Conservation (phyloP, 1,140 invertebrate genomes). For the Nasonia vitripennis region DNA sequence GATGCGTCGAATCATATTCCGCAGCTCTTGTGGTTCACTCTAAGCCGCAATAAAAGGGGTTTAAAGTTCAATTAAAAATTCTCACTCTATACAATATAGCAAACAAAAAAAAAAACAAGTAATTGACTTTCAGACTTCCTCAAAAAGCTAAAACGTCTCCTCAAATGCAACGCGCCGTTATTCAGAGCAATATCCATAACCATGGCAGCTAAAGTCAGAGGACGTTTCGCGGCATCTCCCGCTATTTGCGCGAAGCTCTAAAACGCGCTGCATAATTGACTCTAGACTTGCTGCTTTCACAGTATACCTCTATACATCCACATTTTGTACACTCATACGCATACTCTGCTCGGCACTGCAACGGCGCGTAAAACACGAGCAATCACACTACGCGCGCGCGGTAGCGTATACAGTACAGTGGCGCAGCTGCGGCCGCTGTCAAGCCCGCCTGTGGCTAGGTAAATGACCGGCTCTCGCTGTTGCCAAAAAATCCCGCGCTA, state of each 20-base stretch:
- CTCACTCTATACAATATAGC: too few relatives aligned
- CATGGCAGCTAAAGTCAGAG: not conserved
- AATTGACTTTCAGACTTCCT: too few relatives aligned
- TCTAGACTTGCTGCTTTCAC: not conserved
- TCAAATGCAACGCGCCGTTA: too few relatives aligned
- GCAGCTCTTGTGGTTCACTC: too few relatives aligned
- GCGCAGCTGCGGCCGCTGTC: slow-evolving; percentile 10
- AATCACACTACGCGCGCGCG: not conserved
- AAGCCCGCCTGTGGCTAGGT: not conserved
- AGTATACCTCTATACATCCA: not conserved
- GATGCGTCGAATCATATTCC: too few relatives aligned
- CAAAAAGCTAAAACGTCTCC: too few relatives aligned
- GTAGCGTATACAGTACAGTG: too few relatives aligned
- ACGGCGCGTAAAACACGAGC: slow-evolving; percentile 1
- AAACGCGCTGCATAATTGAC: slow-evolving; percentile 6
- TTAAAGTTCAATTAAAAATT: too few relatives aligned
- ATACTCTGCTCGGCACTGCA: not conserved
- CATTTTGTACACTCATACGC: not conserved
- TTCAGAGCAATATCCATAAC: not conserved
- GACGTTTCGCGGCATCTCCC: not conserved
- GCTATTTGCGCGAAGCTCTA: not conserved
- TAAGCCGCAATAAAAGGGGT: too few relatives aligned
- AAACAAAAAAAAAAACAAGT: too few relatives aligned
- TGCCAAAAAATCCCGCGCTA: slow-evolving; percentile 1
- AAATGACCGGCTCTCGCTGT: not conserved